Evolutionary conservation across 2,113 vertebrate species (phyloP), one percentile per base, ranked within the genome.

Genomic region (Nothobranchius kuhntae): DNA sequence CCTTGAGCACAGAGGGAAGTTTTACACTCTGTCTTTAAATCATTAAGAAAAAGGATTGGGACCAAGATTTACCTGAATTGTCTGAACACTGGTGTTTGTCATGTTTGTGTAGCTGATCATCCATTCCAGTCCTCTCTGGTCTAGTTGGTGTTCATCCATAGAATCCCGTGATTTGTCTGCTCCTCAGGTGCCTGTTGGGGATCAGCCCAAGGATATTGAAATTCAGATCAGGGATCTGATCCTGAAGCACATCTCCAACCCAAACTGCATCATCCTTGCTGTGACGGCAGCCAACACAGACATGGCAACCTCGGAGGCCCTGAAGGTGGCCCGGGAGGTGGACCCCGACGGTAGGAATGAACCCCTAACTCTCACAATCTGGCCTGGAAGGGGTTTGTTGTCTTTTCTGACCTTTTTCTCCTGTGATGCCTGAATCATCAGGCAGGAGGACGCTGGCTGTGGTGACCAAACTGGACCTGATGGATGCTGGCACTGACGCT

Each of bases 251-350:
- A 99, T 99, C 91, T 95, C 96, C 68, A 99, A 99, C 80, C 97
- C 97, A 24, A 99, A 99, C 91, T 96, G 95, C 78, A 98, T 99
- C 85, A 99, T 99, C 80, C 88, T 99, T 52, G 96, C 98, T 3
- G 98, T 99, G 72, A 98, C 96, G 0, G 98, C 98, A 15, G 98
- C 98, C 6, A 99, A 99, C 87, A 99, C 98, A 5, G 98, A 99
- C 83, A 99, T 99, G 98, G 98, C 97, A 62, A 99, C 97, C 44
- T 99, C 98, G 0, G 98, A 99, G 87, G 96, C 98, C 0, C 94
- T 99, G 15, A 99, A 99, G 89, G 96, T 99, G 76, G 95, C 98
- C 45, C 93, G 98, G 47, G 97, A 99, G 82, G 96, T 97, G 35
- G 98, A 99, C 86, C 93, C 96, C 4, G 98, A 99, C 48, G 98